A percentile compares a stretch with the other conserved stretches of the same genome.
These are phyloP conservation scores for Mormyrops attenuatus DNA, from an alignment of 2,797 vertebrate genomes.

Conservation along the genomic window DNA sequence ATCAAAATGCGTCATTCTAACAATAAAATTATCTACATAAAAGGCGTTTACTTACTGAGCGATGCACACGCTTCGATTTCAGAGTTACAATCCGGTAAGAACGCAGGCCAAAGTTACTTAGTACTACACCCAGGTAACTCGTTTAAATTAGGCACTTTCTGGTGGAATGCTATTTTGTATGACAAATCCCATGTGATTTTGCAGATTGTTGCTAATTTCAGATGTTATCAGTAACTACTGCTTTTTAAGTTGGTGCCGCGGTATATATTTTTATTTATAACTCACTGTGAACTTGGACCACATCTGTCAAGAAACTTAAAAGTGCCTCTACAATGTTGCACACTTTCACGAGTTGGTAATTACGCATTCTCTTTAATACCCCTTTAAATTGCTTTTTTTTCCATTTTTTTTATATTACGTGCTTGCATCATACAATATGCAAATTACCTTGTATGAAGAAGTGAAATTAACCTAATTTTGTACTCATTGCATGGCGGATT, in stretches of 20 bases:
- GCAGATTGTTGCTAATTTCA: not conserved
- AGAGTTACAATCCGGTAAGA: not conserved
- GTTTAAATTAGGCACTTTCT: not conserved
- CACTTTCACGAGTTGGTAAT: not conserved
- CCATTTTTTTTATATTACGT: not conserved
- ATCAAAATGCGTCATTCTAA: not conserved
- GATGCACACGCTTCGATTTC: not conserved
- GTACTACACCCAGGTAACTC: not conserved
- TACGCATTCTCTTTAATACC: not conserved
- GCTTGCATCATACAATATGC: not conserved
- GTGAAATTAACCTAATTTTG: not conserved
- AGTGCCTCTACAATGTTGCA: not conserved
- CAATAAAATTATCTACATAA: not conserved
- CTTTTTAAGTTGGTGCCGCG: not conserved
- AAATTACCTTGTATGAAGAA: not conserved
- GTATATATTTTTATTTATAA: conserved; percentile 4
- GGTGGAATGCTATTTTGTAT: not conserved
- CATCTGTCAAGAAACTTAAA: conserved; percentile 3
- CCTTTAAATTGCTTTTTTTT: not conserved
- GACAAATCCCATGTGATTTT: not conserved
- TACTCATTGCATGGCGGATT: not conserved
- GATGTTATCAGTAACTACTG: not conserved
- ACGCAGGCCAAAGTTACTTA: not conserved
- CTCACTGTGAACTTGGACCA: not conserved
- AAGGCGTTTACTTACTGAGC: not conserved